A percentile compares a stretch with the other conserved stretches of the same genome.
Evolutionary conservation across 2,797 vertebrate genomes (phyloP).

Genomic region (Mycteria americana): DNA sequence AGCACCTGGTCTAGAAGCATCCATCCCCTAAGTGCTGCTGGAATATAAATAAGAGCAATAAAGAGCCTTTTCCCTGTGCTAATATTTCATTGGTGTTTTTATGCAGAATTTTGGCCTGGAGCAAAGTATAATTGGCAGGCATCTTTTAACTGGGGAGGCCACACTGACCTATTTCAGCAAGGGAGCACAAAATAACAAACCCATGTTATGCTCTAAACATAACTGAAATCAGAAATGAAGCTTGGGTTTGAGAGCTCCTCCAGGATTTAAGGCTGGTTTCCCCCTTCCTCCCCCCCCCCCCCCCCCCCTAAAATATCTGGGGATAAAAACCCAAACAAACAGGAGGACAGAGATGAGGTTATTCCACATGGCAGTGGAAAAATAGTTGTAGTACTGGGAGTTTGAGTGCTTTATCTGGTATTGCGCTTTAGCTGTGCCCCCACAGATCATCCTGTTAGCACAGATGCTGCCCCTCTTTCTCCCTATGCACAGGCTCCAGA

Average conservation of each 20-base stretch:
- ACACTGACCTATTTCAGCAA: constrained; percentile 2
- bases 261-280: not conserved
- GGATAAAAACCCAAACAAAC: not conserved
- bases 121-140: constrained; percentile 7
- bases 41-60: not conserved
- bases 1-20: not conserved
- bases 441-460: not conserved
- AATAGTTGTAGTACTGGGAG: not conserved
- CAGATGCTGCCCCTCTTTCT: not conserved
- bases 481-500: not conserved
- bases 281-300: not conserved
- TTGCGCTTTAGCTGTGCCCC: not conserved
- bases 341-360: not conserved
- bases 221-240: not conserved
- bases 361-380: not conserved
- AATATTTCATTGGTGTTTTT: not conserved
- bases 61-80: not conserved
- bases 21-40: not conserved
- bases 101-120: constrained; percentile 10
- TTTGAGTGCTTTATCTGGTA: not conserved
- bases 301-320: not conserved
- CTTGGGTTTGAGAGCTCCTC: not conserved
- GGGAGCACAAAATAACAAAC: not conserved
- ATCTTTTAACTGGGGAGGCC: not conserved
- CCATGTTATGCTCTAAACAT: not conserved